Evolutionary conservation across 2,797 vertebrate genomes (phyloP), one percentile per base, ranked within the genome.

Genomic region (Neopelma chrysocephalum): DNA sequence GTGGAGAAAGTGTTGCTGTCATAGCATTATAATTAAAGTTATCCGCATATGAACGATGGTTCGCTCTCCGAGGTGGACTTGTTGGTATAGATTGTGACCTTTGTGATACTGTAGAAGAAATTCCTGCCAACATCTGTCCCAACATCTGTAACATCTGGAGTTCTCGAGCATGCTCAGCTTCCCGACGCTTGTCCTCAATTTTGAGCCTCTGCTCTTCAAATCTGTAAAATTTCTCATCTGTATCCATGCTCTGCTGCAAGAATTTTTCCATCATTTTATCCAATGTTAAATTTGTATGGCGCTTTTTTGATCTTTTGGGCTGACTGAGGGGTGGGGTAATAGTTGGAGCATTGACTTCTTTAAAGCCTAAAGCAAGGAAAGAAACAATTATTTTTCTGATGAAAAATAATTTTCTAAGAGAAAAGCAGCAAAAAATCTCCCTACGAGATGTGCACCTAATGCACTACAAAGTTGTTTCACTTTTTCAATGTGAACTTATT

Each of bases 211-310:
- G 98, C 93, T 99, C 98, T 97, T 99, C 99, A 1, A 98, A 98
- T 53, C 98, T 98, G 95, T 99, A 99, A 96, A 99, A 99, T 87
- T 96, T 98, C 86, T 99, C 98, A 96, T 99, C 99, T 0, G 98
- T 98, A 87, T 98, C 98, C 91, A 98, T 97, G 11, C 99, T 99
- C 96, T 99, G 99, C 96, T 99, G 98, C 95, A 99, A 97, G 94
- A 99, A 99, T 95, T 98, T 98, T 96, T 99, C 98, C 98, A 99
- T 98, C 47, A 99, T 98, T 93, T 98, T 99, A 97, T 99, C 99
- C 98, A 99, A 95, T 5, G 98, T 98, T 96, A 99, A 98, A 96
- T 98, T 98, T 4, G 98, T 94, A 2, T 98, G 98, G 19, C 98
- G 98, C 89, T 99, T 99, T 97, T 98, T 98, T 57, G 98, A 98